Base-by-base conservation (phyloP, 2,888 invertebrate species). In the Volucella inflata region DNA sequence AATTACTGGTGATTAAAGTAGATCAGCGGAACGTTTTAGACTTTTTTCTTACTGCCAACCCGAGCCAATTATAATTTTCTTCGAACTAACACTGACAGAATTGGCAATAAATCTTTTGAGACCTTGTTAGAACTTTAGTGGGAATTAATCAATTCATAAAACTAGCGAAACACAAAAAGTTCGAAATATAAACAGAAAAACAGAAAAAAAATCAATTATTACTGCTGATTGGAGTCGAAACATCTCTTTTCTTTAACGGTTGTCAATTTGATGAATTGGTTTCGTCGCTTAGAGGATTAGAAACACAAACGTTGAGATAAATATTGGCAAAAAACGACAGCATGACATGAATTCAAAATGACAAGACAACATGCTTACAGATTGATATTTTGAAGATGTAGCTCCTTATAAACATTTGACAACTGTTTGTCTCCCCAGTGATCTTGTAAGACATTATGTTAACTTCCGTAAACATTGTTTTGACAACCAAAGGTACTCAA, bases 201-300 rank as follows among this genome's bases (percentile, higher is more conserved):
- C n/a, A n/a, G n/a, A 6, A 30, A 30, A 30, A 30, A 30, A 30
- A 30, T 30, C 30, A 30, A 81, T 81, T 79, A 81, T 70, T 81
- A 44, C 68, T 72, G 44, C 65, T 85, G 85, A 85, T 81, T 85
- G 81, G 80, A 57, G 40, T 46, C 9, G 57, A 60, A 30, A 81
- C 76, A 76, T 85, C 85, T 85, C 71, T 76, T 72, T 83, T 81
- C 55, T 44, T 50, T 17, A 67, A 80, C 68, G 81, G 81, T 85
- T 85, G 85, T 85, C 85, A 85, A 62, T 30, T 85, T 85, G 85
- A 85, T 85, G 50, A 76, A 85, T 85, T 85, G 76, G 85, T 85
- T 81, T 81, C 85, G 76, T 67, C 71, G 59, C 50, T 72, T 65
- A 62, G 30, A 30, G 64, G 76, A 81, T 80, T 85, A 85, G 76